Percentiles rank a stretch among this genome's conserved stretches.
Conservation (phyloP, 2,113 vertebrate species). For the Spea multiplicata region DNA sequence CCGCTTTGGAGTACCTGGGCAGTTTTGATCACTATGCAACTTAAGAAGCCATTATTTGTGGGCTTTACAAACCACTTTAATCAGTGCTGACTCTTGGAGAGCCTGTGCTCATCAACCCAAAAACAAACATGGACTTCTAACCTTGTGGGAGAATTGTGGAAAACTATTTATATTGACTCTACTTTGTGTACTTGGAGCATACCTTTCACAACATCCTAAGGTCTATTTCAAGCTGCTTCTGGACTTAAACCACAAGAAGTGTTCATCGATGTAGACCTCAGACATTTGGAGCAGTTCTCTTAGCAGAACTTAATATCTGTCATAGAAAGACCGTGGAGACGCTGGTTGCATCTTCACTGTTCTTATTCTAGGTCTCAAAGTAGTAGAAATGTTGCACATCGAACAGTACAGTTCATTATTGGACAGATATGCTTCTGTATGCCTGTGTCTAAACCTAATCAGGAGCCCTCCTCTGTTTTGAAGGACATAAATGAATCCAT, state of each 20-base stretch:
- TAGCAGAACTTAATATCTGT: conserved; percentile 40
- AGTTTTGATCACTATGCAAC: conserved; percentile 99
- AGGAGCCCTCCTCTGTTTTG: not conserved
- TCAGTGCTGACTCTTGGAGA: conserved; percentile 78
- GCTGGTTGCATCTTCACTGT: conserved; percentile 61
- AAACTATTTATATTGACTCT: conserved; percentile 50
- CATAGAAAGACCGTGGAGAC: conserved; percentile 38
- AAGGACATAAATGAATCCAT: not conserved
- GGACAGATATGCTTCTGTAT: conserved; percentile 27
- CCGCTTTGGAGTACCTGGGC: conserved; percentile 95
- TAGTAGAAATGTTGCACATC: conserved; percentile 60
- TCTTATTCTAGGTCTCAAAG: conserved; percentile 62
- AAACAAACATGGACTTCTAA: conserved; percentile 56
- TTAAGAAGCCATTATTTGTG: conserved; percentile 89
- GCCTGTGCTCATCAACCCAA: conserved; percentile 64
- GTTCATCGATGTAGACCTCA: conserved; percentile 59
- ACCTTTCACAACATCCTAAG: conserved; percentile 58
- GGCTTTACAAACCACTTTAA: conserved; percentile 70
- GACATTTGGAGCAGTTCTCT: conserved; percentile 41
- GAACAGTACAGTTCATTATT: conserved; percentile 42
- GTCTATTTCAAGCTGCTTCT: conserved; percentile 68
- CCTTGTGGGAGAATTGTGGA: conserved; percentile 56
- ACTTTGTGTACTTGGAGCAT: conserved; percentile 49
- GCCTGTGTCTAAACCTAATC: conserved; percentile 49
- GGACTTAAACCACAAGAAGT: conserved; percentile 79